Evolutionary conservation across 1,140 invertebrate genomes (phyloP).

Genomic region (Eulimnadia texana): DNA sequence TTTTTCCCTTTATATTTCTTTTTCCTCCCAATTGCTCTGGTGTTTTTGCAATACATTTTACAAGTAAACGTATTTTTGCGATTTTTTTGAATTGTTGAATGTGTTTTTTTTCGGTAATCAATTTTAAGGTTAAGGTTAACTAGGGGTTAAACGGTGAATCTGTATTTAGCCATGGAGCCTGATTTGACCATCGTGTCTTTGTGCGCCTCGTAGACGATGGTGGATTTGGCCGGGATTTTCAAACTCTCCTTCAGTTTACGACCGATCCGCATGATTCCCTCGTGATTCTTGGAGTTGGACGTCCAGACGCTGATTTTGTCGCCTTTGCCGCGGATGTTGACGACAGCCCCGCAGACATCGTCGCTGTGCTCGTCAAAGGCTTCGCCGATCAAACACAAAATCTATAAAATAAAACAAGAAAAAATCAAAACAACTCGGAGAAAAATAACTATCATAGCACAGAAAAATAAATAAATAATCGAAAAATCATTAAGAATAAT

Average conservation of each 20-base stretch:
- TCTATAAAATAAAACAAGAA: conserved; percentile 36
- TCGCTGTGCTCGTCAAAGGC: conserved; percentile 81
- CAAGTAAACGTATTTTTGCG: too few relatives aligned
- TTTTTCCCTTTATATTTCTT: too few relatives aligned
- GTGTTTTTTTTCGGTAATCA: too few relatives aligned
- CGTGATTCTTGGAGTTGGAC: conserved; percentile 55
- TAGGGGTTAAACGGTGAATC: conserved; percentile 54
- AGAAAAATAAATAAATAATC: too few relatives aligned
- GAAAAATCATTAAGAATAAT: too few relatives aligned
- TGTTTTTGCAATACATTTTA: too few relatives aligned
- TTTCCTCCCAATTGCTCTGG: too few relatives aligned
- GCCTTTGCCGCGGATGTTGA: conserved; percentile 76
- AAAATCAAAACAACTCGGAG: conserved; percentile 17
- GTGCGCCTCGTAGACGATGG: conserved; percentile 66
- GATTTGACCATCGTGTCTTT: conserved; percentile 70
- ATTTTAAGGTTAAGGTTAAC: too few relatives aligned
- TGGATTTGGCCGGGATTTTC: conserved; percentile 44
- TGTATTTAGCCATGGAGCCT: conserved; percentile 66
- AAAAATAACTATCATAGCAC: too few relatives aligned
- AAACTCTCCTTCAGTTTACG: conserved; percentile 74
- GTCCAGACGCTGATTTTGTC: conserved; percentile 96
- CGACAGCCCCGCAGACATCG: conserved; percentile 88
- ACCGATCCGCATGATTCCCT: conserved; percentile 66
- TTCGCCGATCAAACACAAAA: conserved; percentile 92
- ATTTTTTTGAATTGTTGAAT: too few relatives aligned